Evolutionary conservation across 2,888 invertebrate genomes (phyloP).

Genomic region (Buathra laborator): DNA sequence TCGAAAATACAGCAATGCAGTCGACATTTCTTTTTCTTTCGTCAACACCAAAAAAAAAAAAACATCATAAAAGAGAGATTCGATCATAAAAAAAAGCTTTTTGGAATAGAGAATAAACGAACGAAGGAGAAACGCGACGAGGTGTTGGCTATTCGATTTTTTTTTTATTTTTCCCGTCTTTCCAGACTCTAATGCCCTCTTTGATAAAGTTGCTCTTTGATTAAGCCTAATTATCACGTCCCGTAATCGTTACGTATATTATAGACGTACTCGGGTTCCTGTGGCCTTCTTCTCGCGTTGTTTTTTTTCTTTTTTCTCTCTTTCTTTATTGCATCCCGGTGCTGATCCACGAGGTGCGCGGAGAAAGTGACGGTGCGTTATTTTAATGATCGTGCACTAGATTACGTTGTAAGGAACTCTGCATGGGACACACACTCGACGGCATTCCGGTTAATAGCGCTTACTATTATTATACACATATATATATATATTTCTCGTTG

Average conservation of each 20-base stretch:
- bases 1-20: not conserved
- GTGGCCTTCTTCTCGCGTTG: slow-evolving; percentile 5
- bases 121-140: slow-evolving; percentile 31
- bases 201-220: slow-evolving; percentile 39
- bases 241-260: slow-evolving; percentile 60
- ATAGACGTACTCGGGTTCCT: slow-evolving; percentile 3
- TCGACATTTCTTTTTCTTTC: not conserved
- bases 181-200: slow-evolving; percentile 8
- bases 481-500: not conserved
- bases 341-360: slow-evolving; percentile 3
- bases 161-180: slow-evolving; percentile 7
- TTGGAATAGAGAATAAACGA: not conserved
- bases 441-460: slow-evolving; percentile 8
- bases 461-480: not conserved
- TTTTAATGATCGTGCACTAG: slow-evolving; percentile 42
- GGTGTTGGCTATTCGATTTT: not conserved
- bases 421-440: slow-evolving; percentile 13
- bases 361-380: slow-evolving; percentile 62
- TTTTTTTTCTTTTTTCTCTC: slow-evolving; percentile 18
- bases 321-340: slow-evolving; percentile 22
- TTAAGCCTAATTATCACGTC: slow-evolving; percentile 55
- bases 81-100: not conserved
- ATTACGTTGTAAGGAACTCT: slow-evolving; percentile 35
- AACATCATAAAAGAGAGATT: not conserved
- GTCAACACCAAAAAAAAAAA: not conserved